These are phyloP conservation scores for Epizoanthus illoricatus DNA, from an alignment of 92 coral and sea anemone species.

Conservation along the genomic window DNA sequence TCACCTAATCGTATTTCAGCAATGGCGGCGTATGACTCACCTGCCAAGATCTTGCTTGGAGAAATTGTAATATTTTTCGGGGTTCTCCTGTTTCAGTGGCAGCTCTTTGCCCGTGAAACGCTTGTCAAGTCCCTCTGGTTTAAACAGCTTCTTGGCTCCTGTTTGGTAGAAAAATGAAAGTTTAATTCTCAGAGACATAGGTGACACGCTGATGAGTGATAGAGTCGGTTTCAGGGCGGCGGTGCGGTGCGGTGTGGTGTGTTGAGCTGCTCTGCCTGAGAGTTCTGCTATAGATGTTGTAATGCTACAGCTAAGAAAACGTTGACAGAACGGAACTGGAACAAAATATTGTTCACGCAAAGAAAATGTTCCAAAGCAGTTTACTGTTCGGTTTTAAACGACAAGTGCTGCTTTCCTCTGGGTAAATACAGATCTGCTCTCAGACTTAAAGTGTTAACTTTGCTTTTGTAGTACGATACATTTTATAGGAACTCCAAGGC, in stretches of 20 bases:
- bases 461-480: not conserved
- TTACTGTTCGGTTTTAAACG: not conserved
- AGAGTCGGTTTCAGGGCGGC: not conserved
- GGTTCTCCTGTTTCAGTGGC: constrained; percentile 70
- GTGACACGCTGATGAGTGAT: not conserved
- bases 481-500: not conserved
- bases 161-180: constrained; percentile 3
- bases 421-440: no score
- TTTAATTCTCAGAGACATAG: not conserved
- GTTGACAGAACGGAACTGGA: not conserved
- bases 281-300: not conserved
- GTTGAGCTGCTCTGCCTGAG: not conserved
- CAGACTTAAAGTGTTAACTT: not conserved
- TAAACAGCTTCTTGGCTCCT: constrained; percentile 37
- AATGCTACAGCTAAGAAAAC: constrained; percentile 2
- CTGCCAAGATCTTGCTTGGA: constrained; percentile 84
- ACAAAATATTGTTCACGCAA: not conserved
- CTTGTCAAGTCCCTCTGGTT: constrained; percentile 64
- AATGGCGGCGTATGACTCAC: constrained; percentile 40
- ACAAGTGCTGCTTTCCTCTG: not conserved
- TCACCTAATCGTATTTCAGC: not conserved
- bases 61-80: constrained; percentile 73
- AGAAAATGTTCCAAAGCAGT: not conserved
- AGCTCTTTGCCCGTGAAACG: constrained; percentile 55
- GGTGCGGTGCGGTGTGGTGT: not conserved